phyloP scores from a whole-genome alignment of 1,140 invertebrate genomes.

The Bombus waltoni region DNA sequence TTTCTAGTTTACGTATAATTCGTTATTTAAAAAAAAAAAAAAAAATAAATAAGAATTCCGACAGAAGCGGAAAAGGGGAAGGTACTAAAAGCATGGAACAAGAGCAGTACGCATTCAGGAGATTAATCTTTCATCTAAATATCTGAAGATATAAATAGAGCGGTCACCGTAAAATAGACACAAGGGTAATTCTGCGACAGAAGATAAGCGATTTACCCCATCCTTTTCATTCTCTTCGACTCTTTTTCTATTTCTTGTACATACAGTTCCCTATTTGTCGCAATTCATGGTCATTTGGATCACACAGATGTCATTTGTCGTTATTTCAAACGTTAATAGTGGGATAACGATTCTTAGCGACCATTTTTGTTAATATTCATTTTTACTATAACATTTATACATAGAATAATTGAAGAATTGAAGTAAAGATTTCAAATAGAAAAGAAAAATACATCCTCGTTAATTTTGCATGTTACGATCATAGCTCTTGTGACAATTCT shows the following conservation, averaged over 20 bases:
- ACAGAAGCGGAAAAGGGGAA: not conserved
- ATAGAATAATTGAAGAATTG: too few species aligned
- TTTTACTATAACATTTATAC: too few species aligned
- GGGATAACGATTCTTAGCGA: not conserved
- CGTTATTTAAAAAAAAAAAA: too few species aligned
- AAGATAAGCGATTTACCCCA: slow-evolving; percentile 64
- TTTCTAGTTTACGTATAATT: not conserved
- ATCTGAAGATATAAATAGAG: slow-evolving; percentile 76
- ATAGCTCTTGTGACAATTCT: too few species aligned
- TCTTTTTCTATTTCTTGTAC: slow-evolving; percentile 19
- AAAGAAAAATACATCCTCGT: too few species aligned
- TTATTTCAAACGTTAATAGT: not conserved
- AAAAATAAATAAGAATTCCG: not conserved
- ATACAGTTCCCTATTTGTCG: slow-evolving; percentile 29
- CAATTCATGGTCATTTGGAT: not conserved
- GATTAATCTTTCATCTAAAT: slow-evolving; percentile 74
- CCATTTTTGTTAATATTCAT: not conserved
- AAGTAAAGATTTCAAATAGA: too few species aligned
- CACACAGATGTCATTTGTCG: too few species aligned
- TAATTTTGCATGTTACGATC: too few species aligned
- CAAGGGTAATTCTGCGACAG: slow-evolving; percentile 63
- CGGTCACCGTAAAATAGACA: slow-evolving; percentile 77
- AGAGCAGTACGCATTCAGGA: slow-evolving; percentile 42
- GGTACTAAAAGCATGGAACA: slow-evolving; percentile 6
- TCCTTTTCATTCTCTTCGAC: slow-evolving; percentile 24